phyloP scores from a whole-genome alignment of 2,113 vertebrate genomes.

The Semnornis frantzii region DNA sequence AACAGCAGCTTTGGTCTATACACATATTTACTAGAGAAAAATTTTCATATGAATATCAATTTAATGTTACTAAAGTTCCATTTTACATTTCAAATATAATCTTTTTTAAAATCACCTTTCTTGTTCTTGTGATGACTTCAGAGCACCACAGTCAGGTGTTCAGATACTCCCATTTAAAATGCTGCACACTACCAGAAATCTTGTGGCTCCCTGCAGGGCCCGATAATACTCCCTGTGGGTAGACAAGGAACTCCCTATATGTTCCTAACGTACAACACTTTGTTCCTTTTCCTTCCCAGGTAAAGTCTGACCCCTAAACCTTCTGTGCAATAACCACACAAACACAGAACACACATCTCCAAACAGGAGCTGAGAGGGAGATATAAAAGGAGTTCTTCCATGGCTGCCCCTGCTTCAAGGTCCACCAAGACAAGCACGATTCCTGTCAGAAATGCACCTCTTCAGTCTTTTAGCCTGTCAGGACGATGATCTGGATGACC shows the following conservation, averaged over 20 bases:
- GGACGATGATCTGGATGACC: not conserved
- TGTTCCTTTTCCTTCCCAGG: not conserved
- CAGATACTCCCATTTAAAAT: not conserved
- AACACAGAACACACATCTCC: not conserved
- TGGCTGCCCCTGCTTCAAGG: no score
- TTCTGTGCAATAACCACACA: not conserved
- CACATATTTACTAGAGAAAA: not conserved
- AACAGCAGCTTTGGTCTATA: not conserved
- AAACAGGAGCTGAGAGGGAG: not conserved
- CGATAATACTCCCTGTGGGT: not conserved
- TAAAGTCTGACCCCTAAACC: not conserved
- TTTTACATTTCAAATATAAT: not conserved
- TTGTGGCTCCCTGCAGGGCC: not conserved
- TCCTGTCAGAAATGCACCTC: not conserved
- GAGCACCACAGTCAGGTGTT: not conserved
- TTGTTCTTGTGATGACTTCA: not conserved
- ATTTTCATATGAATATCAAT: not conserved
- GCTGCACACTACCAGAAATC: not conserved
- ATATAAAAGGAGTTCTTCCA: accelerated
- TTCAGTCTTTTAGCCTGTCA: not conserved
- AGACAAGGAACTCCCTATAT: not conserved
- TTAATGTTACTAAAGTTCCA: not conserved
- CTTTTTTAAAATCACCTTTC: accelerated
- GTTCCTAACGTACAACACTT: not conserved
- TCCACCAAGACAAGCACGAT: not conserved